Evolutionary conservation across 1,140 invertebrate genomes (phyloP), one percentile per base, ranked within the genome.

Genomic region (Drosophila ercepeae): DNA sequence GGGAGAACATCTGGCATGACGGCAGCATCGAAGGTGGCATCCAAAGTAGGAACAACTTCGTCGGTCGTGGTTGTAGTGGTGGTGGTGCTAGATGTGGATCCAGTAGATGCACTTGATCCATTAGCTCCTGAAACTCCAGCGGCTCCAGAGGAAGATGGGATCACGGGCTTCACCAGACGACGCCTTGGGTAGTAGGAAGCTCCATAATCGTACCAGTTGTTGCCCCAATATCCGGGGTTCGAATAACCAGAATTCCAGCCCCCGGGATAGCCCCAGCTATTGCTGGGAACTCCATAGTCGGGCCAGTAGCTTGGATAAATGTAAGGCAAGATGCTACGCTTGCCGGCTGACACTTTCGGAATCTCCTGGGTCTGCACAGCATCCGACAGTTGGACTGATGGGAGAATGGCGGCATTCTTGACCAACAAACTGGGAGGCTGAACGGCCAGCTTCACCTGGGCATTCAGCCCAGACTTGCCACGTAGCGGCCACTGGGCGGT

Each of bases 291-390:
- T 18, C 41, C 68, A 23, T 71, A 72, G 6, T 73, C 68, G 18
- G 57, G 57, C 55, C 45, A 73, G 29, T 63, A 73, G 27, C 68
- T 8, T 0, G 69, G 53, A 46, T 59, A 71, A 3, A 7, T 5
- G 13, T 34, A 7, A 34, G 69, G 27, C 63, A 64, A n/a, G 13
- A 42, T 13, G 9, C 42, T 49, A 13, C 59, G 57, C 1, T 51
- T 51, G 14, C 34, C 55, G 1, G 27, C 29, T 5, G 64, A 21
- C 1, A 52, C 46, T 9, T 34, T 39, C 14, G 51, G 16, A 16
- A 53, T 27, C 16, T 32, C 49, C 0, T 48, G 39, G 0, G 60
- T 36, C 18, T 34, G 8, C 7, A 39, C 45, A 4, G 21, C 42
- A 0, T n/a, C 60, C 34, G 60, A 21, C 0, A 57, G 54, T 44